Evolutionary conservation across 2,113 vertebrate species (phyloP), one percentile per base, ranked within the genome.

Genomic region (Eudyptes chrysolophus): DNA sequence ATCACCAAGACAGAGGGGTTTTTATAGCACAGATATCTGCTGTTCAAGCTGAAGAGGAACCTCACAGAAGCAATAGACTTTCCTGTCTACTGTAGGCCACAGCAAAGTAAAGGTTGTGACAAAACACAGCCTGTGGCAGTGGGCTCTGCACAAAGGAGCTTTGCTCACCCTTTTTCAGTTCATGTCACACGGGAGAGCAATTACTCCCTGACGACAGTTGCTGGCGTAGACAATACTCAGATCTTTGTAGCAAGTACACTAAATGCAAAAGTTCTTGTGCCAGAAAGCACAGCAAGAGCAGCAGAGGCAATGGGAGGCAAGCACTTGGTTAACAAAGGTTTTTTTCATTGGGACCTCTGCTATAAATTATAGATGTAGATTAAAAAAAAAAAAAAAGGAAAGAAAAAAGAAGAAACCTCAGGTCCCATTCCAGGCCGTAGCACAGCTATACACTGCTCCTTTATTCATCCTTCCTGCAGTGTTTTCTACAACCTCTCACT

Each of bases 171-270:
- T 27, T 52, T 60, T 77, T 36, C 84, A 68, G 68, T 3, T 78
- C 51, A 38, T 13, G 16, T 58, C 57, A 76, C 55, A 16, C 0
- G 0, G 38, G 42, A 80, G 21, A 49, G n/a, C 42, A 89, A 44
- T 54, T 66, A 34, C 16, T 52, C 25, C n/a, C 11, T 26, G 40
- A 49, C 19, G 42, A 54, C 0, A 3, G 61, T 14, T 79, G 57
- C 54, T 84, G 49, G 49, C 71, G 66, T 2, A 2, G 20, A 36
- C 24, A 36, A 16, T 3, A 40, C 44, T 55, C 0, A 0, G 32
- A 64, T 54, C 68, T 51, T 40, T 38, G 38, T 18, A 68, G 62
- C 8, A 25, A 88, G 61, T 16, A 55, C 19, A 25, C 19, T 12
- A 51, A 90, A 82, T 11, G 29, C 19, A 69, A 40, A 77, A 74